Base-by-base conservation (phyloP, 2,797 vertebrate genomes). In the Menidia menidia region DNA sequence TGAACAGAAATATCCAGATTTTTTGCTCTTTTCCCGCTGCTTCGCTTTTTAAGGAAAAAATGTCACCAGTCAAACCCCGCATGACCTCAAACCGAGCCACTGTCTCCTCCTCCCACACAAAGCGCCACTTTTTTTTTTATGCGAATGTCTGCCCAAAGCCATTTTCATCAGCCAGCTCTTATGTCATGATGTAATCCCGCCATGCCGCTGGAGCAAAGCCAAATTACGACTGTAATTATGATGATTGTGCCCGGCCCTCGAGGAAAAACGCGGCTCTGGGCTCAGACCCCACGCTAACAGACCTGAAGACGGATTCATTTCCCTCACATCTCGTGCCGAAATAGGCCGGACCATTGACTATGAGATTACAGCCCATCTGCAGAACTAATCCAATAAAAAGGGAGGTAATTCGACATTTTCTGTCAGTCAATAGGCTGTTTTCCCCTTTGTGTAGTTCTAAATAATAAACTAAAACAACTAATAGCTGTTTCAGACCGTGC, bases 351-450 rank as follows among this genome's bases (percentile, higher is more conserved):
- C 72, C 75, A 73, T 60, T 55, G 68, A 73, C 73, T 9, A 74
- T 56, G 67, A 80, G 73, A 81, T 88, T 82, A 87, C 68, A 81
- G 60, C 18, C 65, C 68, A 76, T 85, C 83, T 75, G 47, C 54
- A 43, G 60, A 79, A 55, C 54, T 78, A 84, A 85, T 78, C 72
- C 71, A 78, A 86, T 85, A 76, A 60, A 59, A 73, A 39, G 61
- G 61, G 74, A 73, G 71, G 60, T 60, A 3, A 71, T 87, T 76
- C 74, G 66, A 72, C 68, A 32, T 71, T 39, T n/a, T 44, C 4
- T 25, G 11, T 39, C 4, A 16, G 4, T 16, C 30, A 11, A 16
- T 13, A 47, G 14, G 41, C 50, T 0, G 18, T 16, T 52, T 60
- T 2, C 25, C 25, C 47, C n/a, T 15, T 55, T 41, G 19, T 13